phyloP scores from a whole-genome alignment of 2,113 vertebrate genomes.

The Fregata magnificens region DNA sequence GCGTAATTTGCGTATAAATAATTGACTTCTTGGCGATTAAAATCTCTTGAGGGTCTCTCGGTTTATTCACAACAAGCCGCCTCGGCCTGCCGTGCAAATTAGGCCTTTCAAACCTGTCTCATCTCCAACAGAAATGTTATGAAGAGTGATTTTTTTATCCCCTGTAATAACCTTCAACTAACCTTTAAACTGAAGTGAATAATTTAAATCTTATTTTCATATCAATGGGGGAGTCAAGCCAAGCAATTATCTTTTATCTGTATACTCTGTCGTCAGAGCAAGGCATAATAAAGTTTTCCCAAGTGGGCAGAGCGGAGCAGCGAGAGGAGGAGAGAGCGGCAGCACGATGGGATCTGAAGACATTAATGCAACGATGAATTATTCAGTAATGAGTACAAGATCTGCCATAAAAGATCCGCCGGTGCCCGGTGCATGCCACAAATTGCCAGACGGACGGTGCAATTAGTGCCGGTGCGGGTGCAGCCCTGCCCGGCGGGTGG shows the following conservation, averaged over 20 bases:
- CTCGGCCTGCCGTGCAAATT: slow-evolving; percentile 82
- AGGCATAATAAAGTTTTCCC: slow-evolving; percentile 94
- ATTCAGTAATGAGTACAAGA: slow-evolving; percentile 88
- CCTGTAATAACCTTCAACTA: slow-evolving; percentile 84
- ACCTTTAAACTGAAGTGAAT: slow-evolving; percentile 86
- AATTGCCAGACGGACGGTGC: slow-evolving; percentile 74
- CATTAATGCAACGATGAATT: slow-evolving; percentile 88
- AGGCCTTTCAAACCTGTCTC: slow-evolving; percentile 84
- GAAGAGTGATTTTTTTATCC: slow-evolving; percentile 73
- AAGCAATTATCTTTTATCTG: slow-evolving; percentile 99
- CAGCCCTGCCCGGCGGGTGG: slow-evolving; percentile 21
- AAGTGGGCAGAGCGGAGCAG: slow-evolving; percentile 72
- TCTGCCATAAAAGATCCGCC: slow-evolving; percentile 73
- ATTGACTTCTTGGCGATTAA: slow-evolving; percentile 86
- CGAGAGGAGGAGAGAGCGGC: slow-evolving; percentile 66
- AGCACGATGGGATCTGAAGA: slow-evolving; percentile 80
- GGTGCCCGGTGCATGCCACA: not conserved
- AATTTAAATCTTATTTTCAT: slow-evolving; percentile 88
- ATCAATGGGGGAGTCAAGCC: slow-evolving; percentile 90
- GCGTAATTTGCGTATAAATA: slow-evolving; percentile 94
- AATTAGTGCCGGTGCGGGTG: slow-evolving; percentile 77
- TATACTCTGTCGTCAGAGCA: slow-evolving; percentile 88
- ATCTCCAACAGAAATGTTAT: slow-evolving; percentile 78
- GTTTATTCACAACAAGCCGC: slow-evolving; percentile 82
- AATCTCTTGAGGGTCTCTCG: slow-evolving; percentile 82